Base-by-base conservation (phyloP, 1,140 invertebrate species). In the Philotrypesis tridentata region DNA sequence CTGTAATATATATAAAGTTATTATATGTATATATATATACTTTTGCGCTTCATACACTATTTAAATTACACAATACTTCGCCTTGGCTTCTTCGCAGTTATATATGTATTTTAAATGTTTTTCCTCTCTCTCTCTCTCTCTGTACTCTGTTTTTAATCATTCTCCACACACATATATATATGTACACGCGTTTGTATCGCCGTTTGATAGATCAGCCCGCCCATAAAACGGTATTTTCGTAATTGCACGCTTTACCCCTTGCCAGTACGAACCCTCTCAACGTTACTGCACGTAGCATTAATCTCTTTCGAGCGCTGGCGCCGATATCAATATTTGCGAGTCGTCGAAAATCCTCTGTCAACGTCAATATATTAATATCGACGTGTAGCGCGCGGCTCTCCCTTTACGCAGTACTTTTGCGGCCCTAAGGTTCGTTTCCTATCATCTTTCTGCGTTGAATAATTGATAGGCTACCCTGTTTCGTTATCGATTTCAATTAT, bases 391-490 rank as follows among this genome's bases (percentile, higher is more conserved):
- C 76, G 67, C 37, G 37, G 67, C 0, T 63, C n/a, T 63, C 31
- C 67, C 3, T 78, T 78, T 60, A 9, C 25, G 21, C 14, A 31
- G n/a, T 23, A 4, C 5, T 61, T 79, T 71, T 60, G 40, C 25
- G 80, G 76, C 68, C 65, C 25, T 75, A 78, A 79, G 21, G 68
- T 73, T 43, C 31, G 6, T 27, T 72, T 61, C 40, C 70, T 80
- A 73, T 60, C 37, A 63, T 12, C 17, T 82, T 81, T 82, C 80
- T 84, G 82, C 86, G 84, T 89, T 87, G 88, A 83, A 87, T 91
- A 91, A 91, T 92, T 92, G 90, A 91, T 91, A 90, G 87, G 86
- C 90, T 90, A 92, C 90, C 90, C 91, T 92, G 91, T 91, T 91
- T 91, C 88, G 90, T 92, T 91, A 89, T 90, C 87, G 85, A 87